These are phyloP conservation scores for Leucosticte australis DNA, from an alignment of 2,113 vertebrate genomes.

Conservation along the genomic window DNA sequence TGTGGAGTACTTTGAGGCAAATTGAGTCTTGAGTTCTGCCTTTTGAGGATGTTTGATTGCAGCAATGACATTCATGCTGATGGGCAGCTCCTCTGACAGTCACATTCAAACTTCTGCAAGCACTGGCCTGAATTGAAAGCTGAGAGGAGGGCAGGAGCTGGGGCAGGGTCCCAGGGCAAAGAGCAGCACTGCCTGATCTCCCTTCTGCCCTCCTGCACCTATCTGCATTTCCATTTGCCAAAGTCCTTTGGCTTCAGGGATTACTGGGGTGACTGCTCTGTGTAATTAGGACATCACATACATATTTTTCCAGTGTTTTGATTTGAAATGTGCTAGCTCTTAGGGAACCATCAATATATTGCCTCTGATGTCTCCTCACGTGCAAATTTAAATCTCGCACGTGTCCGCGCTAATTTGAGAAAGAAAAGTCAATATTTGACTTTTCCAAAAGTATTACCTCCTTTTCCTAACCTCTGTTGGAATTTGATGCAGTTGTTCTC, in stretches of 20 bases:
- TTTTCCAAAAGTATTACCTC: neutral
- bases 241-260: neutral
- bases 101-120: neutral
- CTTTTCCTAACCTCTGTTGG: neutral
- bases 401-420: constrained; percentile 37
- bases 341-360: neutral
- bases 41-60: neutral
- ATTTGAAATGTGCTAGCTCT: neutral
- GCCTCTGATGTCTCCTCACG: neutral
- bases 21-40: neutral
- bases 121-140: neutral
- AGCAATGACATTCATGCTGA: neutral
- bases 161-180: neutral
- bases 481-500: constrained; percentile 19
- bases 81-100: neutral
- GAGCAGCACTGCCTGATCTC: neutral
- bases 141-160: neutral
- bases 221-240: neutral
- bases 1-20: neutral
- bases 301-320: neutral
- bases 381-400: neutral
- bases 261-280: neutral
- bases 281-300: neutral
- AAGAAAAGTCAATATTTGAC: constrained; percentile 10
- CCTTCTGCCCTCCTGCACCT: neutral